A percentile compares a stretch with the other conserved stretches of the same genome.
Evolutionary conservation across 2,888 invertebrate species (phyloP).

Genomic region (Agriopis aurantiaria): DNA sequence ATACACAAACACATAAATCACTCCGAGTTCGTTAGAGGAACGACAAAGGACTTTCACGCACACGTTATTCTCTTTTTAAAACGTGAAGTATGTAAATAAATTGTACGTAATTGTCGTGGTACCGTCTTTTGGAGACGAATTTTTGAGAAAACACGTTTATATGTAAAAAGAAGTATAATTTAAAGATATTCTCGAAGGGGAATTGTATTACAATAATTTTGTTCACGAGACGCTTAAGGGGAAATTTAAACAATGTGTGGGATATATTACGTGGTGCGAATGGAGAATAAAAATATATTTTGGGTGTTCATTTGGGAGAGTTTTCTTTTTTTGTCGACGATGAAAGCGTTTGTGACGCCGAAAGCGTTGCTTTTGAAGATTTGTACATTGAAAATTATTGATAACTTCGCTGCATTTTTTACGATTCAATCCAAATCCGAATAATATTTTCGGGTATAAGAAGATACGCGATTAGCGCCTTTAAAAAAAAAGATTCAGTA

Average conservation of each 20-base stretch:
- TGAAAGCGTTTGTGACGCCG: slow-evolving; percentile 3
- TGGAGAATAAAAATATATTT: slow-evolving; percentile 30
- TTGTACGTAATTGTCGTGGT: slow-evolving; percentile 69
- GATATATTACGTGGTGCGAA: slow-evolving; percentile 35
- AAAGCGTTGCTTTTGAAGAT: slow-evolving; percentile 10
- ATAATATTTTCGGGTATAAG: too few relatives aligned
- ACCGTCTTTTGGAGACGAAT: slow-evolving; percentile 49
- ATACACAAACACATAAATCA: slow-evolving; percentile 84
- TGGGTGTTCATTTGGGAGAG: slow-evolving; percentile 21
- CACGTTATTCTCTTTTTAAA: slow-evolving; percentile 51
- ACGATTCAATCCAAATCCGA: too few relatives aligned
- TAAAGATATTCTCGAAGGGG: slow-evolving; percentile 36
- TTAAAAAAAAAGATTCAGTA: too few relatives aligned
- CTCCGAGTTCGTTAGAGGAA: slow-evolving; percentile 82
- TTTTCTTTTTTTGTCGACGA: slow-evolving; percentile 12
- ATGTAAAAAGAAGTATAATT: slow-evolving; percentile 33
- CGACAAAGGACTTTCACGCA: slow-evolving; percentile 71
- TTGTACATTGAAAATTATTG: slow-evolving; percentile 2
- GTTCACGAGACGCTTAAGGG: slow-evolving; percentile 32
- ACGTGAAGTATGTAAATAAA: slow-evolving; percentile 69
- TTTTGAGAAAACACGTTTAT: slow-evolving; percentile 40
- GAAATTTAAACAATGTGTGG: slow-evolving; percentile 39
- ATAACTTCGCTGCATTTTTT: background rate
- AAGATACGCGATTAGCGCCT: too few relatives aligned
- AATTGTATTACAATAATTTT: slow-evolving; percentile 39